Conservation (phyloP, 2,888 invertebrate species). For the Epistrophe eligans region DNA sequence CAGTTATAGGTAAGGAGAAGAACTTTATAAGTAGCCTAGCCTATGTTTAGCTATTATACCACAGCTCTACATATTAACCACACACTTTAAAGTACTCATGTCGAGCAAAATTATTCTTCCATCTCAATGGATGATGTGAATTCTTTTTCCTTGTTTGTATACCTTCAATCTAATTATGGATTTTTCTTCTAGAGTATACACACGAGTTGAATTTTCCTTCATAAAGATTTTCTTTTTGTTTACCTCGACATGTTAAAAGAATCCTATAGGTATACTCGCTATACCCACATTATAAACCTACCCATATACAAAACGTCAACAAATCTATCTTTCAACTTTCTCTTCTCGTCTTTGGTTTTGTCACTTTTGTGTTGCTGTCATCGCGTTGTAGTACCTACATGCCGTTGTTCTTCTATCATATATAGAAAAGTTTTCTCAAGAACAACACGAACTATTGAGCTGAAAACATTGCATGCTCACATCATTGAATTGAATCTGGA, state of each 20-base stretch:
- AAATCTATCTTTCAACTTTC: conserved; percentile 53
- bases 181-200: conserved; percentile 30
- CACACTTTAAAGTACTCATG: conserved; percentile 43
- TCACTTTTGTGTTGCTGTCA: conserved; percentile 22
- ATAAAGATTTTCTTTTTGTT: conserved; percentile 8
- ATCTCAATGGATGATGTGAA: conserved; percentile 3
- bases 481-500: conserved; percentile 35
- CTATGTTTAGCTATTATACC: conserved; percentile 28
- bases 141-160: not conserved
- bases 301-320: conserved; percentile 53
- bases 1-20: conserved; percentile 2
- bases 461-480: conserved; percentile 17
- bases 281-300: no score
- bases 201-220: conserved; percentile 4
- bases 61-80: conserved; percentile 55
- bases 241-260: not conserved
- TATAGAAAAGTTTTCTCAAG: conserved; percentile 46
- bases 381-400: not conserved
- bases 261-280: conserved; percentile 1
- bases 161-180: conserved; percentile 66
- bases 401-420: not conserved
- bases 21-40: conserved; percentile 22
- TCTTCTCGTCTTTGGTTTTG: conserved; percentile 1
- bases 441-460: conserved; percentile 60
- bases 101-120: conserved; percentile 33